Conservation (phyloP, 2,888 invertebrate species). For the Atherix ibis region DNA sequence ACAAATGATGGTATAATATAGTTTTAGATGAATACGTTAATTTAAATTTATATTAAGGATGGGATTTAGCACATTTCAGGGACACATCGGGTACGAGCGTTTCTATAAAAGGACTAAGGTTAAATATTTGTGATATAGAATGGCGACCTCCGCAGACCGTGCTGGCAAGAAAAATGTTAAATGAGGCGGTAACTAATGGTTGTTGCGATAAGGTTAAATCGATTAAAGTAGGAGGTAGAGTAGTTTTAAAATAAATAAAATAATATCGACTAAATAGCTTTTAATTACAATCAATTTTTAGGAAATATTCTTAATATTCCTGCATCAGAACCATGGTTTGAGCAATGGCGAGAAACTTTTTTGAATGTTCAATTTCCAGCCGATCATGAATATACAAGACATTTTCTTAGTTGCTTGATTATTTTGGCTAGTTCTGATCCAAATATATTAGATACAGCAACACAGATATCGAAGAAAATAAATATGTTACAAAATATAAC, state of each 20-base stretch:
- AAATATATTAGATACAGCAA: constrained; percentile 68
- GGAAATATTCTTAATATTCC: constrained; percentile 44
- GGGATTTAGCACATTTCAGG: constrained; percentile 64
- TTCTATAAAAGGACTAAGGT: constrained; percentile 56
- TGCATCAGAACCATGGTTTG: constrained; percentile 81
- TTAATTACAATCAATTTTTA: constrained; percentile 1
- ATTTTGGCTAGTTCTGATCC: constrained; percentile 56
- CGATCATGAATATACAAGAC: constrained; percentile 93
- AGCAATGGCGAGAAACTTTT: constrained; percentile 86
- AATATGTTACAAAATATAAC: constrained; percentile 60
- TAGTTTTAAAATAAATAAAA: constrained; percentile 2
- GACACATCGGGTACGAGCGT: constrained; percentile 65
- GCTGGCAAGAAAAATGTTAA: constrained; percentile 68
- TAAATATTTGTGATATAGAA: constrained; percentile 68
- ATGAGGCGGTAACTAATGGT: constrained; percentile 57
- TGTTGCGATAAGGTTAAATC: constrained; percentile 39
- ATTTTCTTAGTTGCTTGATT: constrained; percentile 69
- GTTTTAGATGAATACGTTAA: neutral
- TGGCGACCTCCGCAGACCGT: constrained; percentile 67
- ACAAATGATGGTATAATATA: constrained; percentile 53
- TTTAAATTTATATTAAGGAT: neutral
- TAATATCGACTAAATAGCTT: neutral
- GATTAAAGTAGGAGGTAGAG: constrained; percentile 39
- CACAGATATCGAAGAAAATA: constrained; percentile 61
- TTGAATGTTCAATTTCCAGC: constrained; percentile 73